Conservation (phyloP, 2,113 vertebrate species). For the Nothobranchius kuhntae region DNA sequence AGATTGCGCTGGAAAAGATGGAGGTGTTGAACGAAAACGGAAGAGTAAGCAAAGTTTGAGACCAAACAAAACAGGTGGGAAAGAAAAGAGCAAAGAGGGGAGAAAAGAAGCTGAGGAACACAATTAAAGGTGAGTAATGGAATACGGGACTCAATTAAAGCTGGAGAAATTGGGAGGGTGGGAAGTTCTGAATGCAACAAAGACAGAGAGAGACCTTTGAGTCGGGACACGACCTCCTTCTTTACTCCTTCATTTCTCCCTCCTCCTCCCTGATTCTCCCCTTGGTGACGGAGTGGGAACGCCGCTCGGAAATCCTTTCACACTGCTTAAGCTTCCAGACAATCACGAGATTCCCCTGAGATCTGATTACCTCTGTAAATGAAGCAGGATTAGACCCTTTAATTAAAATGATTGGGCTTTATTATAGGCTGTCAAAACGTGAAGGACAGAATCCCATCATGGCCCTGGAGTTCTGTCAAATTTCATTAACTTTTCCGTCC, state of each 20-base stretch:
- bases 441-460: slow-evolving; percentile 72
- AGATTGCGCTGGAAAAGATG: neutral
- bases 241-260: slow-evolving; percentile 10
- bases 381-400: slow-evolving; percentile 76
- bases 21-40: slow-evolving; percentile 40
- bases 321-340: slow-evolving; percentile 64
- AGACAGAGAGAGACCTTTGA: slow-evolving; percentile 23
- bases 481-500: slow-evolving; percentile 25
- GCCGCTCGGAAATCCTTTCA: slow-evolving; percentile 61
- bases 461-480: slow-evolving; percentile 68
- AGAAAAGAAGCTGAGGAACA: slow-evolving; percentile 13
- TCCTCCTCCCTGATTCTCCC: slow-evolving; percentile 47
- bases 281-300: slow-evolving; percentile 29
- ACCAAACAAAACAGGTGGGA: slow-evolving; percentile 1
- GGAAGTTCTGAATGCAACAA: slow-evolving; percentile 43
- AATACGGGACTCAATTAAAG: slow-evolving; percentile 52
- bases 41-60: slow-evolving; percentile 23
- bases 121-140: slow-evolving; percentile 39
- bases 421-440: slow-evolving; percentile 73
- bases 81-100: neutral
- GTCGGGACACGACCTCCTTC: slow-evolving; percentile 26
- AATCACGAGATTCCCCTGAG: slow-evolving; percentile 69
- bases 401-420: slow-evolving; percentile 78
- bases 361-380: slow-evolving; percentile 71
- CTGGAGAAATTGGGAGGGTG: slow-evolving; percentile 35